Evolutionary conservation across 1,140 invertebrate genomes (phyloP), one percentile per base, ranked within the genome.

Genomic region (Himalopsyche phryganea): DNA sequence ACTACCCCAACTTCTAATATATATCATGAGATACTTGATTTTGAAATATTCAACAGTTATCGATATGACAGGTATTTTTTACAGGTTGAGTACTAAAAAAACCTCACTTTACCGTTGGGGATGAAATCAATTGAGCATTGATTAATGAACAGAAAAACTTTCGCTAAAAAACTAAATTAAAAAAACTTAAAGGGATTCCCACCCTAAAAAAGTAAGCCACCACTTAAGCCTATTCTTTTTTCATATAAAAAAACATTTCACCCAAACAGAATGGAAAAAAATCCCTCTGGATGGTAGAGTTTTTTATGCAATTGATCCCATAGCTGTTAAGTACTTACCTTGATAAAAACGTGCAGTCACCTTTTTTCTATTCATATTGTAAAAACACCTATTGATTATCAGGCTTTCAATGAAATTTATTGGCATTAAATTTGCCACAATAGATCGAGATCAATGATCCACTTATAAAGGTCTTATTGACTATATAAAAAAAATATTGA

Each of bases 51-150:
- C n/a, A n/a, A n/a, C n/a, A n/a, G n/a, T n/a, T n/a, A n/a, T n/a
- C n/a, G n/a, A n/a, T n/a, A n/a, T n/a, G n/a, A n/a, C n/a, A n/a
- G n/a, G n/a, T n/a, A n/a, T n/a, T n/a, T n/a, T n/a, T n/a, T n/a
- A n/a, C n/a, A n/a, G n/a, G n/a, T n/a, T 28, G 9, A 9, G 23
- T 28, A 28, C 3, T 28, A 28, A 28, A 28, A 28, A 28, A 5
- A 9, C 4, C 9, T 28, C 23, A 28, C 23, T 28, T n/a, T n/a
- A 28, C 9, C 9, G 9, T 28, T 28, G 9, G 23, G 23, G 23
- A 28, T 9, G 23, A 56, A 56, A 56, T 56, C 44, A 56, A 56
- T 56, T 56, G 53, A 56, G 53, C 45, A 23, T n/a, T 56, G 53
- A 56, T 48, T 56, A 46, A 56, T 49, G 23, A 28, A 28, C 4